A percentile compares a stretch with the other conserved stretches of the same genome.
Evolutionary conservation across 1,140 invertebrate genomes (phyloP).

Genomic region (Formica exsecta): DNA sequence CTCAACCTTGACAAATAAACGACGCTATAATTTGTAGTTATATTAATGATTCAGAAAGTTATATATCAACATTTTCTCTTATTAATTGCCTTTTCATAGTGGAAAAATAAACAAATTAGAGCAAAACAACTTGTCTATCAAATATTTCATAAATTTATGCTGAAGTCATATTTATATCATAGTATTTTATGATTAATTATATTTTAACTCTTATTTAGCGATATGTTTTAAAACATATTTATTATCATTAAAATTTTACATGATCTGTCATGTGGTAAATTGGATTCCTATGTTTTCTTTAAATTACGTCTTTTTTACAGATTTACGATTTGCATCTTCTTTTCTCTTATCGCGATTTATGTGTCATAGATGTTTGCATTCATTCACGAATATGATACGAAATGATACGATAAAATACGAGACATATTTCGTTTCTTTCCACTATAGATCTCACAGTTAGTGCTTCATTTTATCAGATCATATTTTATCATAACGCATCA

Average conservation of each 20-base stretch:
- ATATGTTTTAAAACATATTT: not conserved
- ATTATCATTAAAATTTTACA: not conserved
- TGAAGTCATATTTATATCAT: not conserved
- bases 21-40: not conserved
- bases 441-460: not conserved
- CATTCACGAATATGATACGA: not conserved
- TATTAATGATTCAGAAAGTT: not conserved
- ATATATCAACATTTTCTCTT: not conserved
- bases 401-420: not conserved
- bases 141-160: not conserved
- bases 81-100: not conserved
- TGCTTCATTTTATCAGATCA: not conserved
- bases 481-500: not conserved
- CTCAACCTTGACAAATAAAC: slow-evolving; percentile 3
- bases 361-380: not conserved
- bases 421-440: slow-evolving; percentile 9
- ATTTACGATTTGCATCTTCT: not conserved
- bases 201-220: not conserved
- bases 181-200: too few relatives aligned
- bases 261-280: not conserved
- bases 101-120: not conserved
- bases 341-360: not conserved
- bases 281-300: not conserved
- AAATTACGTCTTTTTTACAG: not conserved
- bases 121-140: not conserved